phyloP scores from a whole-genome alignment of 1,140 invertebrate genomes.

The Neodiprion lecontei region DNA sequence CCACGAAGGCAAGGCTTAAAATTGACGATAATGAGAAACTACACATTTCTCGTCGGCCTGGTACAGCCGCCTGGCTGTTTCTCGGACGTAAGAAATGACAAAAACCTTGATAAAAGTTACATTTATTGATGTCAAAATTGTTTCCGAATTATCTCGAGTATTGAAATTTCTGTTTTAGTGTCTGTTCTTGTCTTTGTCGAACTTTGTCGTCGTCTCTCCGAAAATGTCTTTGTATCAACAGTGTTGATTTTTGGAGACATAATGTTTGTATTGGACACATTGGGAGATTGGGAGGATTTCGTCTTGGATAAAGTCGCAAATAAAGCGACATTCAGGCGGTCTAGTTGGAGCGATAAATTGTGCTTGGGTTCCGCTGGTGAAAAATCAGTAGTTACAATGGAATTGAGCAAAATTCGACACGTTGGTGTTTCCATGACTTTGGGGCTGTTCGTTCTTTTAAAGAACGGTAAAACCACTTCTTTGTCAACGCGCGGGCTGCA shows the following conservation, averaged over 20 bases:
- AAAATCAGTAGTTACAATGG: constrained; percentile 27
- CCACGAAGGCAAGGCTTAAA: constrained; percentile 35
- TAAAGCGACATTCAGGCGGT: constrained; percentile 32
- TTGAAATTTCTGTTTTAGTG: constrained; percentile 30
- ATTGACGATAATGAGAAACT: constrained; percentile 39
- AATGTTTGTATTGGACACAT: constrained; percentile 39
- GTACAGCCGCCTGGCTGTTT: constrained; percentile 34
- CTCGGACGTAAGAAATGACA: constrained; percentile 36
- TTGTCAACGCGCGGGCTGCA: constrained; percentile 38
- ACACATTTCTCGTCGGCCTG: constrained; percentile 41
- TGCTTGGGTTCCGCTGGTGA: constrained; percentile 23
- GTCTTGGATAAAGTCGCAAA: constrained; percentile 40
- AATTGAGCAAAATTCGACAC: constrained; percentile 40
- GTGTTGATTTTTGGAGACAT: constrained; percentile 37
- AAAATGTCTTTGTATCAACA: constrained; percentile 30
- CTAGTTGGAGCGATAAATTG: constrained; percentile 41
- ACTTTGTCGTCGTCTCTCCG: constrained; percentile 31
- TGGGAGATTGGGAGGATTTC: constrained; percentile 45
- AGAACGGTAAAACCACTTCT: constrained; percentile 32
- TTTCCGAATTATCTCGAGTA: neutral
- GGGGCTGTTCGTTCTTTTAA: constrained; percentile 39
- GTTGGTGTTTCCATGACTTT: constrained; percentile 38
- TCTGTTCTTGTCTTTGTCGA: constrained; percentile 32
- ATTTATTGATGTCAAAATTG: neutral
- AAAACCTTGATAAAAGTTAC: too few species aligned